Conservation (phyloP, 2,113 vertebrate genomes). For the Phaetusa simplex region DNA sequence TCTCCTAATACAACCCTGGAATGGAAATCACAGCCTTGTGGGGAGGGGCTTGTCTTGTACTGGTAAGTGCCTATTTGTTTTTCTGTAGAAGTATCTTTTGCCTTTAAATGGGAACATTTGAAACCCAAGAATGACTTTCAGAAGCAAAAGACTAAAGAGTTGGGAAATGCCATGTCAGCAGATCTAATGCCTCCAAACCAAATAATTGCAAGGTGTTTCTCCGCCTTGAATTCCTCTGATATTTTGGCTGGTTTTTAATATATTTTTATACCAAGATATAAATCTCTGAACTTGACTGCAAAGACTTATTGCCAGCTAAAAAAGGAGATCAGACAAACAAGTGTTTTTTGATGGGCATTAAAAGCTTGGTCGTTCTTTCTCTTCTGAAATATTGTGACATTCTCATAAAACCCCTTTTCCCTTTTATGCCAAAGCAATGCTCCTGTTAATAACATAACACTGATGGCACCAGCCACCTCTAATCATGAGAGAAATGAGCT, state of each 20-base stretch:
- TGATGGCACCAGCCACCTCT: background rate
- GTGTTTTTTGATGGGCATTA: conserved; percentile 10
- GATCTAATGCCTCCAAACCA: background rate
- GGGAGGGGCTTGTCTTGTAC: background rate
- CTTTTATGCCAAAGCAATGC: background rate
- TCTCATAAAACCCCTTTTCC: background rate
- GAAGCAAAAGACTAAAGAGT: background rate
- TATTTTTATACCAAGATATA: conserved; percentile 6
- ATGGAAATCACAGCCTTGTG: background rate
- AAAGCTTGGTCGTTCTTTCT: background rate
- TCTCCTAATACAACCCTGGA: background rate
- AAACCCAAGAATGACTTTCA: background rate
- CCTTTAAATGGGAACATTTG: background rate
- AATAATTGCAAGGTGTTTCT: conserved; percentile 52
- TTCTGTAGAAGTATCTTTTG: background rate
- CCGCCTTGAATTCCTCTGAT: conserved; percentile 27
- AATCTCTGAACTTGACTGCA: conserved; percentile 41
- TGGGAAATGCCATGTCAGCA: conserved; percentile 1
- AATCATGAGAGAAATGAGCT: background rate
- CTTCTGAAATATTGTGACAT: background rate
- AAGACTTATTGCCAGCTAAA: conserved; percentile 10
- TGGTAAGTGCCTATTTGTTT: background rate
- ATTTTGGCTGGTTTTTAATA: background rate
- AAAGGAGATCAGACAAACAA: conserved; percentile 34
- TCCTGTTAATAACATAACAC: background rate